Conservation (phyloP, 2,113 vertebrate species). For the Phrynosoma blainvillii region DNA sequence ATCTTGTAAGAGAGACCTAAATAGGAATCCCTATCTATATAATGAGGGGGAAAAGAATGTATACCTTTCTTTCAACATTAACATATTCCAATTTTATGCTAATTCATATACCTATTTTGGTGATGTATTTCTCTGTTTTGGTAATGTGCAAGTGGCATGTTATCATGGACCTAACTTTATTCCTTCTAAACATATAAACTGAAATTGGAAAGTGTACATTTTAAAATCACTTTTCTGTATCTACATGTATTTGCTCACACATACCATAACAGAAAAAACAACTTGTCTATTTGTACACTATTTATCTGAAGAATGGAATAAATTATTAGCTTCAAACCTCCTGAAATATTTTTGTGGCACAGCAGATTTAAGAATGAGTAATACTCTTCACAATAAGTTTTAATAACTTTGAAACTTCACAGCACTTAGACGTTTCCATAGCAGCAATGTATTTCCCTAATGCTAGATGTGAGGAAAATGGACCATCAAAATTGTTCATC, state of each 20-base stretch:
- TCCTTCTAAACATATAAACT: background rate
- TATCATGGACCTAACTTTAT: background rate
- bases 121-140: background rate
- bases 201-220: background rate
- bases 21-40: too few relatives aligned
- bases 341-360: constrained; percentile 11
- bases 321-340: background rate
- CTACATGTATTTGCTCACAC: background rate
- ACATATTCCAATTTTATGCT: background rate
- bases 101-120: background rate
- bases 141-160: background rate
- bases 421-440: constrained; percentile 21
- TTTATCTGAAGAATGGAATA: background rate
- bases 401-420: constrained; percentile 31
- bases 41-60: too few relatives aligned
- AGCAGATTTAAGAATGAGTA: constrained; percentile 15
- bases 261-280: background rate
- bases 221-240: background rate
- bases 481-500: constrained; percentile 19
- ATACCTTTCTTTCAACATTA: background rate
- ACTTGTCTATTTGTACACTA: background rate
- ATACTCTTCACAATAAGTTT: constrained; percentile 30
- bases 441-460: constrained; percentile 9
- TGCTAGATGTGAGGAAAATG: constrained; percentile 19
- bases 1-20: too few relatives aligned